Evolutionary conservation across 1,140 invertebrate species (phyloP), one percentile per base, ranked within the genome.

Genomic region (Microplitis demolitor): DNA sequence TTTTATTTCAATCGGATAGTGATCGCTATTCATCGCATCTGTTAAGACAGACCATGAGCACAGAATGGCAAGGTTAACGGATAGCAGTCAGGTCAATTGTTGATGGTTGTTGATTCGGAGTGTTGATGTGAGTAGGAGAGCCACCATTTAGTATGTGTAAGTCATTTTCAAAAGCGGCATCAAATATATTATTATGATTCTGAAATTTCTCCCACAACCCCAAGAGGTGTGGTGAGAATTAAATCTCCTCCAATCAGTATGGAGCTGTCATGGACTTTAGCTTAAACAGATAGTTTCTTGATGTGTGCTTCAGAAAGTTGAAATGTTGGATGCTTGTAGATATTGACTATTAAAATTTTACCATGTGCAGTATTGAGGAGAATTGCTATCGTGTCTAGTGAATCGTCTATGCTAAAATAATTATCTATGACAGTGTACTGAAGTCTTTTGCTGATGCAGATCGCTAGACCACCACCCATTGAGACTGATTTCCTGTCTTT

Each of bases 401-500:
- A n/a, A n/a, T n/a, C n/a, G n/a, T n/a, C n/a, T n/a, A n/a, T n/a
- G n/a, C n/a, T n/a, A n/a, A n/a, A n/a, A n/a, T n/a, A n/a, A n/a
- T n/a, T n/a, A n/a, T n/a, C n/a, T n/a, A n/a, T n/a, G n/a, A n/a
- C n/a, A n/a, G n/a, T n/a, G n/a, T n/a, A n/a, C n/a, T n/a, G n/a
- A n/a, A n/a, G n/a, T n/a, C n/a, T n/a, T n/a, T 74, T 69, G 35
- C 50, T 69, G 9, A 76, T 58, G n/a, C 60, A 50, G 4, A 76
- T 74, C 0, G 66, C 37, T 3, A 76, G 9, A 8, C 75, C 75
- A 4, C 75, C 75, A 5, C 72, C 66, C 35, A 4, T 34, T 3
- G 5, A 4, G 39, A 16, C 3, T 2, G 34, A 5, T 11, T n/a
- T n/a, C n/a, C 66, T 16, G 60, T 75, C 71, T 24, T 67, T 64